A percentile compares a stretch with the other conserved stretches of the same genome.
These are phyloP conservation scores for Mesitornis unicolor DNA, from an alignment of 2,113 vertebrate genomes.

Conservation along the genomic window DNA sequence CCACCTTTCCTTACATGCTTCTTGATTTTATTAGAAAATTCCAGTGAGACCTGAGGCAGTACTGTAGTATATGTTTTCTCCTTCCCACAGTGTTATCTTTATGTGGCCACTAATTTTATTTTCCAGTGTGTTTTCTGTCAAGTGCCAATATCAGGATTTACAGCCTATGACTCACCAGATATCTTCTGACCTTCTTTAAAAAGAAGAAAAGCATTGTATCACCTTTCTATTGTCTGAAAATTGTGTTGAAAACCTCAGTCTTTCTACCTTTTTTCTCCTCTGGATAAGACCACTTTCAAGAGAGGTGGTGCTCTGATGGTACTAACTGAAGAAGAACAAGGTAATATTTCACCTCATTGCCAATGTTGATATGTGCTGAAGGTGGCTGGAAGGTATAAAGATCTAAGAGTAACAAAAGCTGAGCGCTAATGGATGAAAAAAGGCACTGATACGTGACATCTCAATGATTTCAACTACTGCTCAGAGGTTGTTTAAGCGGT, in stretches of 20 bases:
- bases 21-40: background rate
- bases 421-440: background rate
- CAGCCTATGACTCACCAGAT: background rate
- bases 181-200: background rate
- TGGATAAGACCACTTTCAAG: background rate
- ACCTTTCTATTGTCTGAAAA: background rate
- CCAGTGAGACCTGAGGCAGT: background rate
- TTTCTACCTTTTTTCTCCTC: background rate
- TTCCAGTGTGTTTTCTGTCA: background rate
- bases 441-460: accelerated
- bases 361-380: background rate
- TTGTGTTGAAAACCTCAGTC: background rate
- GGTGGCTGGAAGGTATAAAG: background rate
- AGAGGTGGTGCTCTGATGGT: background rate
- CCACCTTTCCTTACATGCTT: background rate
- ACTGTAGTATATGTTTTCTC: background rate
- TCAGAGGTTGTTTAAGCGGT: background rate
- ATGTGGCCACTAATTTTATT: background rate
- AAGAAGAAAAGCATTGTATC: background rate
- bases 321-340: background rate
- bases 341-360: background rate
- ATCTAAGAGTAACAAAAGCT: background rate
- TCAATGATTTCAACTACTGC: background rate
- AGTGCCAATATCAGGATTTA: background rate
- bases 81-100: background rate